phyloP scores from a whole-genome alignment of 2,797 vertebrate genomes.

The Xenopus petersii region DNA sequence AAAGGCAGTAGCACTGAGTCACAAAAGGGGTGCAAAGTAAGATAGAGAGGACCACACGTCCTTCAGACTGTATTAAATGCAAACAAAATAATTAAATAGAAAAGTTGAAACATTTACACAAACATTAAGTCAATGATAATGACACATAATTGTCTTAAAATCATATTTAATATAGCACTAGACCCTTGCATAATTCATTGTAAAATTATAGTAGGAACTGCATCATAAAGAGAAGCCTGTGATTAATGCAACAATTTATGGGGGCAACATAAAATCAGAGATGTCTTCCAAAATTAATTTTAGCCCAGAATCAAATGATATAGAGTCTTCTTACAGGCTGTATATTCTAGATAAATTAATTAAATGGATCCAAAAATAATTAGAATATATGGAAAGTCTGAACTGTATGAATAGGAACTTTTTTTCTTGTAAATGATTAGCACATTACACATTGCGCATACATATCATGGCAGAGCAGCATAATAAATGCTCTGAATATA shows the following conservation, averaged over 20 bases:
- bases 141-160: conserved; percentile 25
- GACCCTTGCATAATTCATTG: conserved; percentile 32
- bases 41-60: too few species aligned
- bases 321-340: conserved; percentile 2
- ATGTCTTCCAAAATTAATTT: conserved; percentile 31
- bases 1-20: too few species aligned
- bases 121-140: not conserved
- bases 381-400: conserved; percentile 23
- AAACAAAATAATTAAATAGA: too few species aligned
- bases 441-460: conserved; percentile 4
- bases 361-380: conserved; percentile 16
- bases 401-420: conserved; percentile 1
- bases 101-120: too few species aligned
- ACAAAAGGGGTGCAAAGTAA: too few species aligned
- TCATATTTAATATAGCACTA: conserved; percentile 23
- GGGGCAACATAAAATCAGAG: conserved; percentile 24
- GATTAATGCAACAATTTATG: conserved; percentile 39
- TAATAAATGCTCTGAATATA: not conserved
- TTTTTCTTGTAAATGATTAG: conserved; percentile 3
- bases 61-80: too few species aligned
- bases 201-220: conserved; percentile 20
- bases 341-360: conserved; percentile 14
- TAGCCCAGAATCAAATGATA: conserved; percentile 23
- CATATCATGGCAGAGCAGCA: not conserved
- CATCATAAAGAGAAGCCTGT: conserved; percentile 19